These are phyloP conservation scores for Pavo muticus DNA, from an alignment of 2,113 vertebrate genomes.

Conservation along the genomic window DNA sequence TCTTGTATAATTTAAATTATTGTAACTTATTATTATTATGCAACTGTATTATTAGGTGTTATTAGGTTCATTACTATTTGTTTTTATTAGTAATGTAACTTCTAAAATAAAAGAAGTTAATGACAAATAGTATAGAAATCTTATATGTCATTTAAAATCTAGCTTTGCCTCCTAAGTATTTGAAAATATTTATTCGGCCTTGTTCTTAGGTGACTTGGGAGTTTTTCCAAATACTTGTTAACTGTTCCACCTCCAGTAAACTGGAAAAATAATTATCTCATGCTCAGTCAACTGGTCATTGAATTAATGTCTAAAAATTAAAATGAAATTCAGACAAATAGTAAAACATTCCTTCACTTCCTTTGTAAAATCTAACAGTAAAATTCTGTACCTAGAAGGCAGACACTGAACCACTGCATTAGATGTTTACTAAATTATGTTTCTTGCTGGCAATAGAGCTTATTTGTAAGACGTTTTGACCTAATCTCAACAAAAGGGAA, in stretches of 20 bases:
- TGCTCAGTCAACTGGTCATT: slow-evolving; percentile 41
- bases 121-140: background rate
- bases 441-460: background rate
- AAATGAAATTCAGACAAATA: slow-evolving; percentile 58
- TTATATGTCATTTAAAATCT: background rate
- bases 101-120: background rate
- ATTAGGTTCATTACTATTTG: background rate
- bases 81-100: background rate
- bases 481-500: background rate
- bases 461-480: slow-evolving; percentile 16
- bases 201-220: background rate
- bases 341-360: slow-evolving; percentile 39
- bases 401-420: slow-evolving; percentile 49
- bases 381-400: slow-evolving; percentile 14
- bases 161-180: background rate
- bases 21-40: accelerated
- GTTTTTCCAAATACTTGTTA: background rate
- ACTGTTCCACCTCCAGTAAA: background rate
- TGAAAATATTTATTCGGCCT: background rate
- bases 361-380: slow-evolving; percentile 43
- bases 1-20: background rate
- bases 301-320: slow-evolving; percentile 32
- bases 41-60: background rate
- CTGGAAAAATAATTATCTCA: slow-evolving; percentile 70
- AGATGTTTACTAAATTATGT: slow-evolving; percentile 37